Evolutionary conservation across 2,797 vertebrate genomes (phyloP).

Genomic region (Vipera ursinii): DNA sequence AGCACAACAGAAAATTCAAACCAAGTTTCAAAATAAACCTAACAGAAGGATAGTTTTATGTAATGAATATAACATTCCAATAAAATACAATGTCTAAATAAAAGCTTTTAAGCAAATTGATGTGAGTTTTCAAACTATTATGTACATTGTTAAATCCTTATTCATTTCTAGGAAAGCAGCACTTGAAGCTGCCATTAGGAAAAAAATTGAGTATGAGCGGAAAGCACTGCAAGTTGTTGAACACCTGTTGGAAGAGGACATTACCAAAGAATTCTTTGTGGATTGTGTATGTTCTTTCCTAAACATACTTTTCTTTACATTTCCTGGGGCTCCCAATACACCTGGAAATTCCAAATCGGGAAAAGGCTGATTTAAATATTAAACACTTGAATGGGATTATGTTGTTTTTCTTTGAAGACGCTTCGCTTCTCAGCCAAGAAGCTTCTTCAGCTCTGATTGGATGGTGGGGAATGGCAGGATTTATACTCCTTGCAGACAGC

Average conservation of each 20-base stretch:
- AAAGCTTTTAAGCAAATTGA: not conserved
- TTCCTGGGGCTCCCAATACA: not conserved
- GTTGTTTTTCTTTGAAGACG: not conserved
- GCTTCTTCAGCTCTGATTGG: no score
- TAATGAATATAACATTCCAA: not conserved
- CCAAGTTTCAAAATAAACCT: not conserved
- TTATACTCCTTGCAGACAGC: no score
- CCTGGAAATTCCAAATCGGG: not conserved
- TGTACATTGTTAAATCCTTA: not conserved
- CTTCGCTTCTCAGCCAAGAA: no score
- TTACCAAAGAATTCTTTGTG: slow-evolving; percentile 84
- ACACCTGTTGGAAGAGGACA: slow-evolving; percentile 84
- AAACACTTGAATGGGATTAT: not conserved
- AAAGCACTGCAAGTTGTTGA: slow-evolving; percentile 85
- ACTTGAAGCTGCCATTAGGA: slow-evolving; percentile 77
- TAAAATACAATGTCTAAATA: slow-evolving; percentile 11
- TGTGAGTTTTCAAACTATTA: not conserved
- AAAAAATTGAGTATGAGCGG: slow-evolving; percentile 83
- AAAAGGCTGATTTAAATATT: not conserved
- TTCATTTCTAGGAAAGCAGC: slow-evolving; percentile 78
- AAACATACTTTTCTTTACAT: not conserved
- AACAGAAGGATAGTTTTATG: not conserved
- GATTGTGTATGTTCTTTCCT: slow-evolving; percentile 78
- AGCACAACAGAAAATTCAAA: not conserved
- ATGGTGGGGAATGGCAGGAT: no score